Evolutionary conservation across 30 jellyfish, hydroid and myxozoan species (phyloP), one percentile per base, ranked within the genome.

Genomic region (Cassiopea andromeda): DNA sequence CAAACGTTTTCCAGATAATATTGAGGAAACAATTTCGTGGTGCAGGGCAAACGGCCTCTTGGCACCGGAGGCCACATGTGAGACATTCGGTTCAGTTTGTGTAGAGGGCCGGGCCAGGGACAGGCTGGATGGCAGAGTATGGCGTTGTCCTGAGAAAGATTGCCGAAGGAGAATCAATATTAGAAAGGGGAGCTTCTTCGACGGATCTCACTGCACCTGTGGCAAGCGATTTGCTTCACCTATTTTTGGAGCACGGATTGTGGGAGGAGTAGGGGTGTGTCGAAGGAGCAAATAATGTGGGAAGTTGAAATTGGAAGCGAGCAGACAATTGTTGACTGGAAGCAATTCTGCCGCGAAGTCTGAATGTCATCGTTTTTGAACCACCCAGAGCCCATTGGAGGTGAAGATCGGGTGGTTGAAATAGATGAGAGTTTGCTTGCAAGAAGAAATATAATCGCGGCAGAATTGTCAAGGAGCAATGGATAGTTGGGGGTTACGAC

Each of bases 161-260:
- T 54, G 64, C 64, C 64, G 12, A 6, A 54, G 10, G 12, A 54
- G 12, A 54, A 19, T 47, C 84, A 75, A 75, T 44, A 47, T 47
- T 16, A 9, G 84, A 5, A 75, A 45, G 84, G 84, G 84, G 17
- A 75, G 64, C 57, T 75, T 75, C 8, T 75, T 75, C 66, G 84
- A 75, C 16, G 60, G 60, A 16, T 19, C 84, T n/a, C 64, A 75
- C 13, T 75, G 84, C 19, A 75, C 16, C 68, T 75, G 68, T 75
- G 84, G 84, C 64, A 75, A 45, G 45, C 45, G 8, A 12, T 75
- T 5, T 58, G 66, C 64, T 18, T 47, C 27, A 75, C 84, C 66
- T 75, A 75, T 17, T 15, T 54, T 54, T 54, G 10, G 64, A 54
- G 64, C 12, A 54, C 12, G 10, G 12, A 6, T 54, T 54, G 7